Percentiles rank a stretch among this genome's conserved stretches.
Conservation (phyloP, 2,113 vertebrate species). For the Fukomys damarensis region DNA sequence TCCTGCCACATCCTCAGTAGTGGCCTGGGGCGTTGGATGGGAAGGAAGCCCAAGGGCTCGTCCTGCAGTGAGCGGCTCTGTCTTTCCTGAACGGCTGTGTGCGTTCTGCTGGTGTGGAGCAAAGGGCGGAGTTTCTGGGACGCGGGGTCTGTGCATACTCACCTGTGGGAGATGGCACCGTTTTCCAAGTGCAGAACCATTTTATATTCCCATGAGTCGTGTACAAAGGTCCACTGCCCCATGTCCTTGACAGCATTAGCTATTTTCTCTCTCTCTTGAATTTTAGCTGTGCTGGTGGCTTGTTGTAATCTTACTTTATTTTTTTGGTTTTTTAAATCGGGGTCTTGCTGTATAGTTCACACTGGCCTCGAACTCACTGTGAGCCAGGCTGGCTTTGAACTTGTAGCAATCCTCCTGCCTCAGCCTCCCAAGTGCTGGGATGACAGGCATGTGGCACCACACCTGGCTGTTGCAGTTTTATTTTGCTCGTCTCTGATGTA, state of each 20-base stretch:
- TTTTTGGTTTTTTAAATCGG: too few relatives aligned
- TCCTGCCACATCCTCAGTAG: not conserved
- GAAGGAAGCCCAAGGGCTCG: not conserved
- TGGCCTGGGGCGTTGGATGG: not conserved
- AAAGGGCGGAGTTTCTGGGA: not conserved
- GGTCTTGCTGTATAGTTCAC: too few relatives aligned
- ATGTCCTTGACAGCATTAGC: fast-evolving
- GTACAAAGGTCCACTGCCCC: fast-evolving
- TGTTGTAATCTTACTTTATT: not conserved
- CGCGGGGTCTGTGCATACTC: fast-evolving
- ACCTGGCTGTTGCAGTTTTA: not conserved
- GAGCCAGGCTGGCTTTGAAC: too few relatives aligned
- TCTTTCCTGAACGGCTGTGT: not conserved
- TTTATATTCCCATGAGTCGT: fast-evolving
- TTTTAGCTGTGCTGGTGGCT: not conserved
- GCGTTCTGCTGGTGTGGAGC: fast-evolving
- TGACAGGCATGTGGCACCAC: too few relatives aligned
- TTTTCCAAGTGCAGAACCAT: not conserved
- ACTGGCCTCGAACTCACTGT: too few relatives aligned
- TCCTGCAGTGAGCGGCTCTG: not conserved
- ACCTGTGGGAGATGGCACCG: not conserved
- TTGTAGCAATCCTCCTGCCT: too few relatives aligned
- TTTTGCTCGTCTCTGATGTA: not conserved
- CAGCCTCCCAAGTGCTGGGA: too few relatives aligned
- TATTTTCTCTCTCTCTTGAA: not conserved